Evolutionary conservation across 2,113 vertebrate genomes (phyloP), one percentile per base, ranked within the genome.

Genomic region (Pachypanchax playfairii): DNA sequence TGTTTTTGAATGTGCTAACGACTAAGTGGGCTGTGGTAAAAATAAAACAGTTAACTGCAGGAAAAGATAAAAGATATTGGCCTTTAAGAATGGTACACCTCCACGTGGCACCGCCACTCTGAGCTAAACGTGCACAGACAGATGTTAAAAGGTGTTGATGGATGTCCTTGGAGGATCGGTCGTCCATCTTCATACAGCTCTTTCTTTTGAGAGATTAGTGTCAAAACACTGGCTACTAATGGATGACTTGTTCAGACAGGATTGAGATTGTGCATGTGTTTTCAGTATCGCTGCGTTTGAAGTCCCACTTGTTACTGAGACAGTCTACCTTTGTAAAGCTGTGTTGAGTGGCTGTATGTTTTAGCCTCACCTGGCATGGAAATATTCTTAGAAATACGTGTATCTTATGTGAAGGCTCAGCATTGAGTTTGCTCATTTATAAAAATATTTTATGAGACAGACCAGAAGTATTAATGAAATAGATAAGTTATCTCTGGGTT

Each of bases 201-300:
- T 84, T 77, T 87, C 79, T 89, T 83, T 78, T 84, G 72, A 87
- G 73, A 61, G 80, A 82, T 69, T 75, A 38, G 68, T 88, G 86
- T 88, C 84, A 88, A 80, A 90, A 87, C 82, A 79, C 36, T 46
- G 60, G 59, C 65, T 72, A 52, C 76, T 84, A 85, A 87, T 83
- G 79, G 73, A 77, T 72, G 75, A 60, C 87, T 79, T 89, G 89
- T 80, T 83, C 82, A 84, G 84, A 82, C 90, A 90, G 49, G 86
- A 78, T 51, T 50, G 25, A 6, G 22, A 54, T 54, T 65, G 39
- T 49, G 42, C 70, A 29, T 80, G 67, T 59, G 20, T 29, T 88
- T 65, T 56, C 43, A 24, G 29, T 67, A 44, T 59, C 5, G n/a
- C 42, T 63, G 38, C 38, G 43, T 52, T 57, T 73, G 25, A 66